Conservation (phyloP, 2,113 vertebrate species). For the Platichthys stellatus region DNA sequence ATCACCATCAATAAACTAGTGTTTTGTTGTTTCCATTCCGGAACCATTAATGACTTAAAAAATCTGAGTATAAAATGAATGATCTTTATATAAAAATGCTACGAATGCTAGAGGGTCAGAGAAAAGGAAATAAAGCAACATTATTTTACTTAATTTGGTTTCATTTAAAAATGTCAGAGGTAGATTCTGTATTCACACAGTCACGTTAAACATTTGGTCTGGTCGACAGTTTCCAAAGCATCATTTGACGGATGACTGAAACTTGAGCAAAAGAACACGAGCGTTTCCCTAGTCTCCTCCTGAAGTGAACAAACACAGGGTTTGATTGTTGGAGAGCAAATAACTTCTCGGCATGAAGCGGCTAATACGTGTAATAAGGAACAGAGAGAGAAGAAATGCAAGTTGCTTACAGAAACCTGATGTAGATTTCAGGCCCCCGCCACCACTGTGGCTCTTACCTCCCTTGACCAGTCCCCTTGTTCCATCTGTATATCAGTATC, state of each 20-base stretch:
- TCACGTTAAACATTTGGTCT: not conserved
- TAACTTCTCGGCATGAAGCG: not conserved
- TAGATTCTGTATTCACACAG: not conserved
- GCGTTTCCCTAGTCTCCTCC: not conserved
- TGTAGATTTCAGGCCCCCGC: not conserved
- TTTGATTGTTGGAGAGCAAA: not conserved
- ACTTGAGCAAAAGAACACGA: not conserved
- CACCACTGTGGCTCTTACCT: not conserved
- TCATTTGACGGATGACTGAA: not conserved
- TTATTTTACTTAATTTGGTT: too few species aligned
- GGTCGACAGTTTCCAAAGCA: not conserved
- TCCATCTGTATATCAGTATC: slow-evolving; percentile 31
- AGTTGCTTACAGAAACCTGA: not conserved
- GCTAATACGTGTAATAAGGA: not conserved
- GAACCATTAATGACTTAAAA: too few species aligned
- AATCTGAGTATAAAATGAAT: too few species aligned
- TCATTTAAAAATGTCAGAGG: not conserved
- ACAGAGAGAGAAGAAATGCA: not conserved
- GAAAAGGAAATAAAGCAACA: not conserved
- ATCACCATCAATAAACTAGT: too few species aligned
- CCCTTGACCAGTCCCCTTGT: not conserved
- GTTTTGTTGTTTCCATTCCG: too few species aligned
- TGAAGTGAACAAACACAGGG: not conserved
- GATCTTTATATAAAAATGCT: too few species aligned
- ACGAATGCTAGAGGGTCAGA: not conserved